A percentile compares a stretch with the other conserved stretches of the same genome.
Evolutionary conservation across 2,888 invertebrate genomes (phyloP).

Genomic region (Tanytarsus gracilentus): DNA sequence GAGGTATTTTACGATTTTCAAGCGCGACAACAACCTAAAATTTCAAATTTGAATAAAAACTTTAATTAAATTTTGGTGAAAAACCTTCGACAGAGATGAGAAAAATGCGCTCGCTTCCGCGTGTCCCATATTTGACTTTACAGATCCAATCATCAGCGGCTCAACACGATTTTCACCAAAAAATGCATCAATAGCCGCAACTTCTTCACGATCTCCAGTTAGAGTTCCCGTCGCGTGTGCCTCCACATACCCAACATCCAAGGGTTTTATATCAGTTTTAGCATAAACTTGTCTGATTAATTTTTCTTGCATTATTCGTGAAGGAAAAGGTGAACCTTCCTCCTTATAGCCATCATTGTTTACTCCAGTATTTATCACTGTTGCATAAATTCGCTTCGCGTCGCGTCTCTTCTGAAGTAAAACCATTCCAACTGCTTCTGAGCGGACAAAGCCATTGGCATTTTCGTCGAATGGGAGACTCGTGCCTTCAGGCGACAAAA

Average conservation of each 20-base stretch:
- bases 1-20: conserved; percentile 64
- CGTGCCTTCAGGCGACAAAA: neutral
- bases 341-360: conserved; percentile 83
- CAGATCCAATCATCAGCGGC: conserved; percentile 69
- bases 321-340: conserved; percentile 72
- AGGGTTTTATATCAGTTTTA: conserved; percentile 65
- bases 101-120: conserved; percentile 64
- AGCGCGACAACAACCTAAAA: conserved; percentile 71
- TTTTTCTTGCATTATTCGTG: conserved; percentile 60
- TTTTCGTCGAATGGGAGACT: neutral
- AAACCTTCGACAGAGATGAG: conserved; percentile 69
- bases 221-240: conserved; percentile 88
- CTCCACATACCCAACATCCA: conserved; percentile 77
- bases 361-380: conserved; percentile 57
- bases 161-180: neutral
- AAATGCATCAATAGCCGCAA: neutral
- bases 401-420: conserved; percentile 50
- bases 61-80: conserved; percentile 61
- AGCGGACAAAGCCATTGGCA: conserved; percentile 50
- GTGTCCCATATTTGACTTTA: conserved; percentile 84
- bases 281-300: conserved; percentile 70
- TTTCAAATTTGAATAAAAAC: too few species aligned
- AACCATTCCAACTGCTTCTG: conserved; percentile 57
- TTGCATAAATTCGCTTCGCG: conserved; percentile 47
- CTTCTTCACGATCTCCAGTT: neutral